phyloP scores from a whole-genome alignment of 2,888 invertebrate species.

The Oeneis ivallda region DNA sequence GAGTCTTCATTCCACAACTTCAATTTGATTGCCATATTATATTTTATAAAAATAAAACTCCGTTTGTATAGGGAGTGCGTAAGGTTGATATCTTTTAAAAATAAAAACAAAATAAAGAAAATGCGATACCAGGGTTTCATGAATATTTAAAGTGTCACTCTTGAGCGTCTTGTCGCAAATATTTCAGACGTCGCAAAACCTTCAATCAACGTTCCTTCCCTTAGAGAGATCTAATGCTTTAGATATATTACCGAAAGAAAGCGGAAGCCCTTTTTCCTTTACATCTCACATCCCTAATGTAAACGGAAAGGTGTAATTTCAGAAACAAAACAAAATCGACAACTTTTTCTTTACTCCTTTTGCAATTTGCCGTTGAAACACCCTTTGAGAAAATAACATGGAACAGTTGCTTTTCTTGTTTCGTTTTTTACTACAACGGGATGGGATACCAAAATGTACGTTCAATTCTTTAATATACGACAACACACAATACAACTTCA shows the following conservation, averaged over 20 bases:
- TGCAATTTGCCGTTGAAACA: constrained; percentile 19
- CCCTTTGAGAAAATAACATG: constrained; percentile 7
- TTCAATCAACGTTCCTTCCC: constrained; percentile 38
- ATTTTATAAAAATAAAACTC: too few relatives aligned
- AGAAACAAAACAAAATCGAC: constrained; percentile 27
- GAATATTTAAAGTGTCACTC: constrained; percentile 30
- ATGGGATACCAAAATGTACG: not conserved
- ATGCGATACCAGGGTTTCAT: constrained; percentile 27
- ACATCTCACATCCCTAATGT: constrained; percentile 32
- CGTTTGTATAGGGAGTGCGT: too few relatives aligned
- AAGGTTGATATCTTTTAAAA: not conserved
- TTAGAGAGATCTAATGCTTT: constrained; percentile 29
- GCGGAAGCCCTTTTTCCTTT: constrained; percentile 28
- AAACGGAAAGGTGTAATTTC: constrained; percentile 34
- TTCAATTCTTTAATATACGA: not conserved
- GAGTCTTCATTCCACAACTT: too few relatives aligned
- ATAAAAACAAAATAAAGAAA: constrained; percentile 16
- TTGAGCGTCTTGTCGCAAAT: constrained; percentile 38
- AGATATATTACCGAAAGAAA: constrained; percentile 30
- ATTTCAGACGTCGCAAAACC: constrained; percentile 42
- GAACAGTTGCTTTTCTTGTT: constrained; percentile 10
- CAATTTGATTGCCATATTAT: too few relatives aligned
- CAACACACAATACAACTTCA: too few relatives aligned
- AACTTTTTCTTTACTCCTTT: constrained; percentile 17
- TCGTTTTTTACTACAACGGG: not conserved